phyloP scores from a whole-genome alignment of 2,113 vertebrate species.

The Gasterosteus nipponicus region DNA sequence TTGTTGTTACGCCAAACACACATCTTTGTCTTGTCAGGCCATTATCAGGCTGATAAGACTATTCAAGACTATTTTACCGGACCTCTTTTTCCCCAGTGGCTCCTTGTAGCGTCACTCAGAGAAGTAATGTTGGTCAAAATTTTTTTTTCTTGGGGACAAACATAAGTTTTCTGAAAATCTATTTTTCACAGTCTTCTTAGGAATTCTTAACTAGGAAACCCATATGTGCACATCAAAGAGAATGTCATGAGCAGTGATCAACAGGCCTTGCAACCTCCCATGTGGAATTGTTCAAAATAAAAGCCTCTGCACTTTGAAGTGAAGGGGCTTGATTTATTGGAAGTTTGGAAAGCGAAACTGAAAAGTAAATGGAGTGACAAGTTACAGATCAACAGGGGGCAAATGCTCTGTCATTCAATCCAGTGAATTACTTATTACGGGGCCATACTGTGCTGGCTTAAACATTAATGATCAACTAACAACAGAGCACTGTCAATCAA shows the following conservation, averaged over 20 bases:
- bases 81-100: neutral
- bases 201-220: constrained; percentile 36
- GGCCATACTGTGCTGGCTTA: constrained; percentile 23
- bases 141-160: constrained; percentile 18
- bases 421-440: constrained; percentile 8
- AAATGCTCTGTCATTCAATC: constrained; percentile 14
- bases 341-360: constrained; percentile 24
- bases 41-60: neutral
- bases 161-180: constrained; percentile 3
- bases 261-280: constrained; percentile 42
- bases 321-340: constrained; percentile 32
- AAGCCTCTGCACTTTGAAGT: constrained; percentile 60
- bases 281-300: constrained; percentile 57
- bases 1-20: neutral
- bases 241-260: constrained; percentile 65
- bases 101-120: neutral
- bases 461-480: constrained; percentile 56
- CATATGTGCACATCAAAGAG: constrained; percentile 64
- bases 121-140: constrained; percentile 1
- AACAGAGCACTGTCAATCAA: constrained; percentile 35
- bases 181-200: neutral
- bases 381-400: constrained; percentile 2
- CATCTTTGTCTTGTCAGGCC: neutral
- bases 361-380: neutral
- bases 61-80: neutral